Base-by-base conservation (phyloP, 2,888 invertebrate species). In the Eupeodes luniger region DNA sequence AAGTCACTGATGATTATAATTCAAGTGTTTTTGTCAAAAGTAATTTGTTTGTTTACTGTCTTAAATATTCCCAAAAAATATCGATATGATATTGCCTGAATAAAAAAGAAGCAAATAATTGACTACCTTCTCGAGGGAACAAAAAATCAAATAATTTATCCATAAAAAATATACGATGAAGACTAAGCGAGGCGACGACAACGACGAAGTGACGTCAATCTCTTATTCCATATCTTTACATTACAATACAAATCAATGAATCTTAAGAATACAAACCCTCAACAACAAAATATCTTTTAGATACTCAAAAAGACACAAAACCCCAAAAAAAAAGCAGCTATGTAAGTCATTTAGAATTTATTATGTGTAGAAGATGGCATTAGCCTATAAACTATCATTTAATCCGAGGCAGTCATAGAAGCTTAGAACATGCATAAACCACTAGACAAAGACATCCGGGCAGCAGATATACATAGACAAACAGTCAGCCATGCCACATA, bases 351-450 rank as follows among this genome's bases (percentile, higher is more conserved):
- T 61, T 61, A n/a, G 61, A 81, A 82, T 86, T 82, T 86, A 82
- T 86, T 81, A 86, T 78, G 85, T 86, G 82, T 75, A 86, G 82
- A 82, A 69, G 67, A 86, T 69, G 62, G 78, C 78, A 86, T 86
- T 86, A 82, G 81, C 75, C 78, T 79, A 82, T 82, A 82, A 81
- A 86, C 85, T 82, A 78, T 67, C 81, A 70, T 86, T 82, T 82
- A 86, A 86, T 82, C 78, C 78, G 10, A 44, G 59, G 14, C 51
- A 76, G 61, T 79, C 59, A 69, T 66, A 67, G 47, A 16, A 51
- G n/a, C n/a, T 5, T 5, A 49, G 5, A 14, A 40, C 12, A 49
- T 11, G 14, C 27, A 34, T 27, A 27, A 19, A 57, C 27, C 19
- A 34, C 57, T 27, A 2, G 12, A 14, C 57, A 57, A 12, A 85